Evolutionary conservation across 2,113 vertebrate species (phyloP).

Genomic region (Psephotus haematonotus): DNA sequence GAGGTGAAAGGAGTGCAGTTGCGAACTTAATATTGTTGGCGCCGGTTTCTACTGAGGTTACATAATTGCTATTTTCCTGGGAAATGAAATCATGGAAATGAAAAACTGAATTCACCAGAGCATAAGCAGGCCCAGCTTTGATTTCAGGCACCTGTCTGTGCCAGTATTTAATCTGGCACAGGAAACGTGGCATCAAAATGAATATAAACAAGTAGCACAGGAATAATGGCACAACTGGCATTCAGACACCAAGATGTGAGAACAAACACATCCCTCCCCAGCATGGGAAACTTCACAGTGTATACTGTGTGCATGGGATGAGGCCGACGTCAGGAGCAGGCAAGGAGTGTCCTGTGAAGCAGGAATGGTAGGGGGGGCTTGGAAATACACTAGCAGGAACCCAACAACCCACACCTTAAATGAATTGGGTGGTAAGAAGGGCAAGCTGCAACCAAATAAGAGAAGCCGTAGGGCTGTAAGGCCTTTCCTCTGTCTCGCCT

Average conservation of each 20-base stretch:
- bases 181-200: constrained; percentile 23
- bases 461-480: constrained; percentile 14
- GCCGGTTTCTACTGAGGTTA: neutral
- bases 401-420: neutral
- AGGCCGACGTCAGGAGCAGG: neutral
- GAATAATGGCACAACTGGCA: constrained; percentile 44
- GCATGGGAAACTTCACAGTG: neutral
- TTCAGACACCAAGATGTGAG: neutral
- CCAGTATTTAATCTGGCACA: constrained; percentile 61
- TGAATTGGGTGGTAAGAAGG: neutral
- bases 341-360: neutral
- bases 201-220: constrained; percentile 23
- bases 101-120: constrained; percentile 15
- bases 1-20: constrained; percentile 1
- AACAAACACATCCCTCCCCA: neutral
- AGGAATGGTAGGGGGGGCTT: neutral
- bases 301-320: neutral
- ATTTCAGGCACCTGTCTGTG: constrained; percentile 55
- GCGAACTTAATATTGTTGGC: constrained; percentile 29
- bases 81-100: constrained; percentile 59
- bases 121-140: constrained; percentile 47
- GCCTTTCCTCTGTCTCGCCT: constrained; percentile 46
- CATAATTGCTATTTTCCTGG: constrained; percentile 54
- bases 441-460: neutral
- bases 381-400: neutral